Base-by-base conservation (phyloP, 2,888 invertebrate genomes). In the Kuschelorhynchus macadamiae region DNA sequence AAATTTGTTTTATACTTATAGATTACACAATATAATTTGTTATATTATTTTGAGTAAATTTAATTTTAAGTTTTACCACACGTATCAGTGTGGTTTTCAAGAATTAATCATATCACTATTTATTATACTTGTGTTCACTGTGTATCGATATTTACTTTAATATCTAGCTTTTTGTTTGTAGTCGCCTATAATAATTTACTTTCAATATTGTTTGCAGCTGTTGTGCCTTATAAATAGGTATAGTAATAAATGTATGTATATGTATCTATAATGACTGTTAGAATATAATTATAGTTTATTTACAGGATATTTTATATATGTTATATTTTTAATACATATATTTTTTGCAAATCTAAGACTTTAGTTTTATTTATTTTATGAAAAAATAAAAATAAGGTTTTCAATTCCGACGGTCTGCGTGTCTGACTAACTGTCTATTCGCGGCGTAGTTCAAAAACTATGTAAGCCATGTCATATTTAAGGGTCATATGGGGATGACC, bases 61-160 rank as follows among this genome's bases (percentile, higher is more conserved):
- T 47, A 55, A 50, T 53, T 62, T 61, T 67, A 62, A 57, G 59
- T 60, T 66, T 25, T 8, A 47, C 67, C 56, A 62, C 21, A 41
- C 32, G 4, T 16, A 11, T 21, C 17, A 2, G 5, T 75, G 60
- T 76, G 78, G 80, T 76, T 73, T 74, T 79, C 81, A 81, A 81
- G 81, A 81, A 81, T 80, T 80, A 78, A 81, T 80, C 81, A 81
- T 81, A 81, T 81, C 80, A 81, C 80, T 80, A 79, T 70, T 73
- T 63, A 75, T 77, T 72, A 62, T 0, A 36, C 21, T 44, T 44
- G 4, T 30, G 32, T 49, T 30, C 25, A 47, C 44, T 44, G 17
- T 7, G 18, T 17, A 17, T 1, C 21, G 52, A 14, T 39, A 36
- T 52, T 39, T 20, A 25, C 7, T 25, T 25, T 25, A 25, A 25